Conservation (phyloP, 2,888 invertebrate genomes). For the Sinhomidia bicolor region DNA sequence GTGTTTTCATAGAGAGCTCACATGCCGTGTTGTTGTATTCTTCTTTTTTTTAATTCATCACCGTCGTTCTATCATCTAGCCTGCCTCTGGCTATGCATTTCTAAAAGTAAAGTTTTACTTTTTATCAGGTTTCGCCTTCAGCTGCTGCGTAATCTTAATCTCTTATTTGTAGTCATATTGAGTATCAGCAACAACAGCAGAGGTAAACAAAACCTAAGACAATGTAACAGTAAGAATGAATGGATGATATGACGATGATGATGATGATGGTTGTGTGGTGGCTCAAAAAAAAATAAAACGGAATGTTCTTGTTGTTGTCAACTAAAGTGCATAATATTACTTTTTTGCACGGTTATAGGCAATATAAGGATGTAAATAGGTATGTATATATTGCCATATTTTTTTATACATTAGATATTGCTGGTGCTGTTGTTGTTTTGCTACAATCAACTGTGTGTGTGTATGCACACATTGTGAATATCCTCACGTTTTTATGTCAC, state of each 20-base stretch:
- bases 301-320: too few species aligned
- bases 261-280: too few species aligned
- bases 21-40: background rate
- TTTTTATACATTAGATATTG: too few species aligned
- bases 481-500: background rate
- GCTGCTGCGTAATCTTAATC: slow-evolving; percentile 33
- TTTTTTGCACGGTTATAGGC: background rate
- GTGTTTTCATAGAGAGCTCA: background rate
- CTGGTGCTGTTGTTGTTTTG: too few species aligned
- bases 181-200: background rate
- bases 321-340: background rate
- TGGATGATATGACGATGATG: background rate
- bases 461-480: background rate
- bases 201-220: slow-evolving; percentile 39
- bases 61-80: background rate
- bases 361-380: too few species aligned
- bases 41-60: slow-evolving; percentile 14
- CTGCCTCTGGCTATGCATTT: background rate
- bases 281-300: too few species aligned
- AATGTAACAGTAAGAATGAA: slow-evolving; percentile 26
- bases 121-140: slow-evolving; percentile 19
- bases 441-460: too few species aligned
- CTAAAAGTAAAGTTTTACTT: background rate
- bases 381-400: too few species aligned
- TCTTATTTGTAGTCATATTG: background rate